Evolutionary conservation across 2,113 vertebrate genomes (phyloP), one percentile per base, ranked within the genome.

Genomic region (Nanorana parkeri): DNA sequence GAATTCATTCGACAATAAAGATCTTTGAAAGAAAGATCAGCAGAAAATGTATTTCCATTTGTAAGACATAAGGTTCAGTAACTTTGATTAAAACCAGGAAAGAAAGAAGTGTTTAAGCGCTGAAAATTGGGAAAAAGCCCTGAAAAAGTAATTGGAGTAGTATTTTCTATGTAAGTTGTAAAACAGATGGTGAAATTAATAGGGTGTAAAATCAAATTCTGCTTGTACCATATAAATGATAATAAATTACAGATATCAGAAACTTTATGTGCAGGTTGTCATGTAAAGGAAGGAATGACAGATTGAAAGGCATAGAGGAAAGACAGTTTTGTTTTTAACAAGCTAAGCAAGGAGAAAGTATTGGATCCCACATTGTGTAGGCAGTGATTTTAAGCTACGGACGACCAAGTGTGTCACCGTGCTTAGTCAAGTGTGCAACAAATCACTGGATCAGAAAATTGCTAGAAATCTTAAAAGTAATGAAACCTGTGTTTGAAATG

Each of bases 161-260:
- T 73, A 24, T 73, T 81, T 81, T 28, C 41, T 65, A 60, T 73
- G 79, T 65, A 73, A 81, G 79, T 72, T 81, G 51, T 73, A 81
- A 81, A 72, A 71, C 79, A 73, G 79, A 81, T 81, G 79, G 68
- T 73, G 68, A 73, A 81, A 81, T 81, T 81, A 81, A 81, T 81
- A 81, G 79, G 58, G 79, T 81, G 79, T 64, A 81, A 81, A 81
- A 81, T 81, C 79, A 81, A 81, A 81, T 73, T 81, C 68, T 55
- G 68, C 68, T 65, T 56, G 60, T 81, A 71, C 79, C 79, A 81
- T 73, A 81, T 73, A 81, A 81, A 72, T 63, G 58, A 72, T 73
- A 81, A 73, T 81, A 81, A 81, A 73, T 81, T 81, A 81, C 68
- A 81, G 79, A 81, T 81, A 81, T 72, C 68, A 73, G 41, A 81